Conservation (phyloP, 2,888 invertebrate species). For the Galerucella pusilla region DNA sequence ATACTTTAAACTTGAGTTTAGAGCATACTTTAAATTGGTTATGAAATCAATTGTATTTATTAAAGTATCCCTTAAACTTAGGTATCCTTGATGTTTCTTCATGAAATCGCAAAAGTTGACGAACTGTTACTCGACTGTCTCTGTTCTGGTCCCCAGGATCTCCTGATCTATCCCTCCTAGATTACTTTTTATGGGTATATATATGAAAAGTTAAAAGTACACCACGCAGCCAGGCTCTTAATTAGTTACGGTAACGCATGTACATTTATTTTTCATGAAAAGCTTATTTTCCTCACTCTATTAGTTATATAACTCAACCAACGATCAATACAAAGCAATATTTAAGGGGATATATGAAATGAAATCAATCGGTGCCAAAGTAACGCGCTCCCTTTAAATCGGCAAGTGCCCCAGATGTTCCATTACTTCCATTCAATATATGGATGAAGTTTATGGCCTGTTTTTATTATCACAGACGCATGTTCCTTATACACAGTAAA, state of each 20-base stretch:
- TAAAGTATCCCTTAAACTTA: too few relatives aligned
- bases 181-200: too few relatives aligned
- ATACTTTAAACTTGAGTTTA: too few relatives aligned
- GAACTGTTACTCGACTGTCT: too few relatives aligned
- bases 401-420: conserved; percentile 22
- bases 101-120: too few relatives aligned
- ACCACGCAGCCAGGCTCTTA: too few relatives aligned
- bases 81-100: too few relatives aligned
- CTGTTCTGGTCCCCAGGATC: too few relatives aligned
- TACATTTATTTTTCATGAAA: background rate
- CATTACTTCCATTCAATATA: conserved; percentile 25
- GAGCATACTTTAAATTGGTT: too few relatives aligned
- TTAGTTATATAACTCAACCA: background rate
- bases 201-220: too few relatives aligned
- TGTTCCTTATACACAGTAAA: conserved; percentile 18
- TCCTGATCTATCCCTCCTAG: too few relatives aligned
- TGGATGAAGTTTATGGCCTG: conserved; percentile 24
- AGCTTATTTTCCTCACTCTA: background rate
- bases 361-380: conserved; percentile 21
- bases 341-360: conserved; percentile 5
- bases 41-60: too few relatives aligned
- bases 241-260: background rate
- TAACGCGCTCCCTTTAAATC: conserved; percentile 14
- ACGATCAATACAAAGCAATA: background rate
- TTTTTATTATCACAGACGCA: conserved; percentile 19